Evolutionary conservation across 2,888 invertebrate species (phyloP), one percentile per base, ranked within the genome.

Genomic region (Thelaira solivaga): DNA sequence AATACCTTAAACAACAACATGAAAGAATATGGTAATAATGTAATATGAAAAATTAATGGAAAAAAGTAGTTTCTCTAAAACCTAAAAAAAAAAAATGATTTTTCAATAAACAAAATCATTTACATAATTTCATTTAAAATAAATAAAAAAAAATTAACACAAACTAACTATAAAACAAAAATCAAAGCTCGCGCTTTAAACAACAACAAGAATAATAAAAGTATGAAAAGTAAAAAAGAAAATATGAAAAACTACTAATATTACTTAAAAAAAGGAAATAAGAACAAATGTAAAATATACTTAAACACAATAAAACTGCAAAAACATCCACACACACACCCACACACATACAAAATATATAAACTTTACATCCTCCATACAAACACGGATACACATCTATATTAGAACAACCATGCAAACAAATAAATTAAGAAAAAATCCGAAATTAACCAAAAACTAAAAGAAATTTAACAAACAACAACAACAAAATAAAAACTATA

Each of bases 281-380:
- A n/a, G n/a, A 73, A 75, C 61, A 67, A 73, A 78, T 78, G 77
- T 78, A 78, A 77, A 78, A 78, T 73, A 78, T 62, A 76, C 71
- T 49, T 61, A 72, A 62, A 57, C 45, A 6, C n/a, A 16, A 53
- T 24, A 51, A n/a, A n/a, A 41, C 16, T 24, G 36, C 31, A n/a
- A 39, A n/a, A 62, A 59, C 47, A 45, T 4, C n/a, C 3, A 29
- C 16, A 49, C 29, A 49, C 16, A 51, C 11, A 57, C 57, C 24
- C 18, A 29, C 22, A 51, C 22, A 72, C 53, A 39, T 18, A 49
- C 24, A 43, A 31, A 49, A 31, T 43, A 18, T 43, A 49, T 51
- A 75, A 5, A 31, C 20, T 45, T 59, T 29, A 76, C 45, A 57
- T 55, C 29, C 62, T 51, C 26, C 24, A 71, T 45, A n/a, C n/a